These are phyloP conservation scores for Wiebesia pumilae DNA, from an alignment of 1,140 invertebrate species.

Conservation along the genomic window DNA sequence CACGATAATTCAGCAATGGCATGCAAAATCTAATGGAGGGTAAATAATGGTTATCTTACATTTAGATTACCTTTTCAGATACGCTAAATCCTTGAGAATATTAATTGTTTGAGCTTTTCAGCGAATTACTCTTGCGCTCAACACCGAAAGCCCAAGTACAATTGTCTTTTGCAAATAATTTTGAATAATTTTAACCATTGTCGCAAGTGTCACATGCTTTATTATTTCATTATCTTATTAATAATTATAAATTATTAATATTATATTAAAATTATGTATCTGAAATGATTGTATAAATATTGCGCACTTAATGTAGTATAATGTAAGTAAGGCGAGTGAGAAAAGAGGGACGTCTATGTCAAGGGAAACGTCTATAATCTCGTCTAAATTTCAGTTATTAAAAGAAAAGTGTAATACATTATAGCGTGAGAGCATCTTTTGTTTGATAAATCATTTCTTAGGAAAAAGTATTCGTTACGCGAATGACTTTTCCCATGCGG, in stretches of 20 bases:
- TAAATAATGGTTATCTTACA: conserved; percentile 1
- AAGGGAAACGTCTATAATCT: not conserved
- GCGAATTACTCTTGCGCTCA: not conserved
- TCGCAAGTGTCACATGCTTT: not conserved
- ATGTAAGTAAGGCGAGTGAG: not conserved
- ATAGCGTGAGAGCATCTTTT: not conserved
- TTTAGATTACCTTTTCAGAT: not conserved
- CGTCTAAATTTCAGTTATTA: not conserved
- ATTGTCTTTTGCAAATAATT: not conserved
- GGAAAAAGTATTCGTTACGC: not conserved
- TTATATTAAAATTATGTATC: not conserved
- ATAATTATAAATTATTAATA: not conserved
- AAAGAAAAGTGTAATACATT: not conserved
- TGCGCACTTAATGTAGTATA: not conserved
- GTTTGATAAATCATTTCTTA: not conserved
- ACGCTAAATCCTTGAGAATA: not conserved
- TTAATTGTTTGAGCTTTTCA: not conserved
- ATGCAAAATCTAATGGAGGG: conserved; percentile 29
- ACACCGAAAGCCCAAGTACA: not conserved
- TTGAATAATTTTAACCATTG: not conserved
- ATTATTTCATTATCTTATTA: not conserved
- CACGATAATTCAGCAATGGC: conserved; percentile 35
- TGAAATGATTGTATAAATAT: not conserved
- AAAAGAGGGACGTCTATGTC: not conserved
- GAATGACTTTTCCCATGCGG: not conserved